phyloP scores from a whole-genome alignment of 1,140 invertebrate species.

The Medauroidea extradentata region DNA sequence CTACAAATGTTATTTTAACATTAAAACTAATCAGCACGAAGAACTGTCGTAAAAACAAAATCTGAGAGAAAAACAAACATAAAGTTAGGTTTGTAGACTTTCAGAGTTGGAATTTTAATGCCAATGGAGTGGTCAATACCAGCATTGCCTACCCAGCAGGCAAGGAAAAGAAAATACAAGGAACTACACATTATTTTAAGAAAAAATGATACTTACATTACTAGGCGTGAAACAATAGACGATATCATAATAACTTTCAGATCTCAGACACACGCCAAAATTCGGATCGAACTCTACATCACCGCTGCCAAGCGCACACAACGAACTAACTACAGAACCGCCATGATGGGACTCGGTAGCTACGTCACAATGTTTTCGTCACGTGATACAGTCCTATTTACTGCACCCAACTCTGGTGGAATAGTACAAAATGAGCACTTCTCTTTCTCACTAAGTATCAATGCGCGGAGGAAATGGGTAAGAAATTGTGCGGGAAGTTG shows the following conservation, averaged over 20 bases:
- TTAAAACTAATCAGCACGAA: no score
- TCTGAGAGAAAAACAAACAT: no score
- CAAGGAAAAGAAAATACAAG: no score
- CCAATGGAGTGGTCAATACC: no score
- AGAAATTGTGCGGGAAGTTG: constrained; percentile 12
- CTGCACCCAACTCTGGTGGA: constrained; percentile 11
- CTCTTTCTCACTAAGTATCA: constrained; percentile 26
- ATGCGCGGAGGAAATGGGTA: constrained; percentile 16
- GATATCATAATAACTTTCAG: constrained; percentile 59
- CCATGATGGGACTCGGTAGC: constrained; percentile 43
- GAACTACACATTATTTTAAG: no score
- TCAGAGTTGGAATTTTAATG: no score
- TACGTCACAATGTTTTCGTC: constrained; percentile 46
- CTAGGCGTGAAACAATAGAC: constrained; percentile 63
- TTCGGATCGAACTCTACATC: background rate
- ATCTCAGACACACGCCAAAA: constrained; percentile 4
- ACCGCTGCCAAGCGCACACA: constrained; percentile 19
- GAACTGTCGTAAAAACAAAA: no score
- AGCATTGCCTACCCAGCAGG: no score
- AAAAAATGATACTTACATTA: constrained; percentile 60
- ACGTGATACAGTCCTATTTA: constrained; percentile 37
- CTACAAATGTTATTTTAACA: background rate
- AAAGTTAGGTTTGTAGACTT: no score
- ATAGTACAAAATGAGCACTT: constrained; percentile 7
- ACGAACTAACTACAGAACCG: constrained; percentile 42